A percentile compares a stretch with the other conserved stretches of the same genome.
phyloP scores from a whole-genome alignment of 2,113 vertebrate genomes.

The Aphyosemion australe region DNA sequence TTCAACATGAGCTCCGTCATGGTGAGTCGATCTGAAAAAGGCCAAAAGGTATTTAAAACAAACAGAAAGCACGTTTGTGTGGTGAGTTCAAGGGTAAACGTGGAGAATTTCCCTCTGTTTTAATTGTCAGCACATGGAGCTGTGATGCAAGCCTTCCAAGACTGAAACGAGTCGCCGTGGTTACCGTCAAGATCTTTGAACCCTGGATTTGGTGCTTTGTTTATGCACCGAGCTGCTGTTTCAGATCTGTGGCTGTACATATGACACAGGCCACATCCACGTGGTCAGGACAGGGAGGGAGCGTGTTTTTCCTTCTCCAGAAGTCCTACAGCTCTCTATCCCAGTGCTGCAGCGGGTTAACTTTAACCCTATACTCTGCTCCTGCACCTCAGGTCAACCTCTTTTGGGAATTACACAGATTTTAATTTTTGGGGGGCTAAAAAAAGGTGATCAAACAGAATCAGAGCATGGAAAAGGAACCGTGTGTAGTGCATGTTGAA shows the following conservation, averaged over 20 bases:
- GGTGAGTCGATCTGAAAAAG: too few relatives aligned
- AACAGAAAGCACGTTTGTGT: background rate
- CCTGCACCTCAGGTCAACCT: constrained; percentile 10
- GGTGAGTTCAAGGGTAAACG: constrained; percentile 10
- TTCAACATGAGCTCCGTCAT: too few relatives aligned
- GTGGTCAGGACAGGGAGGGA: constrained; percentile 45
- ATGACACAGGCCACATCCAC: constrained; percentile 48
- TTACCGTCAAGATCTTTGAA: constrained; percentile 11
- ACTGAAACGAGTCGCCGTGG: constrained; percentile 17
- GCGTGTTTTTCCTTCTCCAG: constrained; percentile 24
- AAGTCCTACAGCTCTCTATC: constrained; percentile 58
- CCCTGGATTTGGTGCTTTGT: constrained; percentile 23
- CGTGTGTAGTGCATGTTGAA: background rate
- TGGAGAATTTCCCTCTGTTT: constrained; percentile 29
- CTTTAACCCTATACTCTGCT: constrained; percentile 52
- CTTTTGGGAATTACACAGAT: background rate
- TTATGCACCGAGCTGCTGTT: constrained; percentile 34
- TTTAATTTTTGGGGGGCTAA: background rate
- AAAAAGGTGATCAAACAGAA: background rate
- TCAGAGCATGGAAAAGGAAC: background rate
- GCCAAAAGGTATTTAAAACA: too few relatives aligned
- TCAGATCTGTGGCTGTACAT: background rate
- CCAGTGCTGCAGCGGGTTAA: constrained; percentile 55
- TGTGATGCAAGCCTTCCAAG: constrained; percentile 22
- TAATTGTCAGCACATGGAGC: constrained; percentile 16